Evolutionary conservation across 1,140 invertebrate species (phyloP).

Genomic region (Pseudomyrmex concolor): DNA sequence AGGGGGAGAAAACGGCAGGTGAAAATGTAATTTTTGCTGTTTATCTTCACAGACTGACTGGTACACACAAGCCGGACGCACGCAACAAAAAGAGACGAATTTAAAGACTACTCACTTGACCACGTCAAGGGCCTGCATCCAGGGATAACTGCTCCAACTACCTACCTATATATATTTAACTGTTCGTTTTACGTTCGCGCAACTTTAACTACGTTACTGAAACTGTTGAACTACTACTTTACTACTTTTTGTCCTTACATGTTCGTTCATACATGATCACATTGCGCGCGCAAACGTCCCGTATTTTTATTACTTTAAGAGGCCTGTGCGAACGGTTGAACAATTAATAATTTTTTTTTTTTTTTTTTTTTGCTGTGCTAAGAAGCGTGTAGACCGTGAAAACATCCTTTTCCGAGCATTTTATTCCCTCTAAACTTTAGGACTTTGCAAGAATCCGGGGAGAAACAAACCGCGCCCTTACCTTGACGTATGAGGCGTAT

Average conservation of each 20-base stretch:
- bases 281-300: conserved; percentile 67
- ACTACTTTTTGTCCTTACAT: conserved; percentile 74
- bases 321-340: conserved; percentile 76
- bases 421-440: background rate
- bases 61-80: conserved; percentile 85
- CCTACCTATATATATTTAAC: conserved; percentile 80
- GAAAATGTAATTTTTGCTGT: conserved; percentile 84
- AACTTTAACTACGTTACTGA: conserved; percentile 83
- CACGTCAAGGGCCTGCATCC: conserved; percentile 84
- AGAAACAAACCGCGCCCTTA: background rate
- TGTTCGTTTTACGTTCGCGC: conserved; percentile 82
- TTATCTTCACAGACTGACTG: conserved; percentile 86
- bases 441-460: background rate
- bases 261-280: conserved; percentile 73
- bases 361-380: background rate
- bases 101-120: conserved; percentile 86
- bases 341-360: background rate
- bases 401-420: background rate
- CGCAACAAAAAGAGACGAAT: conserved; percentile 85
- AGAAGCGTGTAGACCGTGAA: background rate
- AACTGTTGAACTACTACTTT: conserved; percentile 80
- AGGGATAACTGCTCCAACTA: conserved; percentile 83
- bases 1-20: conserved; percentile 56
- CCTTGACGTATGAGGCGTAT: background rate
- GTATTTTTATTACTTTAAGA: conserved; percentile 73